Evolutionary conservation across 2,888 invertebrate genomes (phyloP).

Genomic region (Sphaerophoria rueppellii): DNA sequence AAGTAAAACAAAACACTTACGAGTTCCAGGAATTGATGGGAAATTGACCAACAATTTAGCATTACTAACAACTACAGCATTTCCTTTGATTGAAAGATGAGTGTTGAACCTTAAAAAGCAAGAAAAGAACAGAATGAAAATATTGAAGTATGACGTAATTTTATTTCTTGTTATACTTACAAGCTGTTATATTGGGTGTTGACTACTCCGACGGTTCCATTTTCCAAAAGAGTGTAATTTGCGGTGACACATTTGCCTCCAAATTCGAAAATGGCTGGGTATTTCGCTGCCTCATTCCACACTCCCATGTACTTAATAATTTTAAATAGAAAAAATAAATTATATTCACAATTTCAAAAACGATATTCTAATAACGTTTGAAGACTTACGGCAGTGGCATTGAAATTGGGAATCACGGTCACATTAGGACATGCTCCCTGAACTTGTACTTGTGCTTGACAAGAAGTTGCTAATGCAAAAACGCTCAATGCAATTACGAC

Average conservation of each 20-base stretch:
- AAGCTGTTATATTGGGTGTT: constrained; percentile 28
- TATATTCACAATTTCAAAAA: background rate
- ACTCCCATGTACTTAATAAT: constrained; percentile 57
- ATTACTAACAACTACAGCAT: constrained; percentile 37
- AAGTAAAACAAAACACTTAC: constrained; percentile 11
- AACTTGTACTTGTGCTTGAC: constrained; percentile 2
- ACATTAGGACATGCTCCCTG: constrained; percentile 44
- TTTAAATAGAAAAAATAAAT: background rate
- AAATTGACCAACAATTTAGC: constrained; percentile 57
- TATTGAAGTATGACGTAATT: background rate
- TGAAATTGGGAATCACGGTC: constrained; percentile 38
- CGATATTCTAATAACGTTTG: background rate
- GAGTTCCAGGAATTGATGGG: constrained; percentile 26
- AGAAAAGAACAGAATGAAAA: background rate
- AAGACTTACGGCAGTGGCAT: constrained; percentile 36
- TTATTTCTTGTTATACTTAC: constrained; percentile 28
- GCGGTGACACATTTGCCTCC: constrained; percentile 53
- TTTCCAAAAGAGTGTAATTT: constrained; percentile 36
- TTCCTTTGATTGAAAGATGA: constrained; percentile 36
- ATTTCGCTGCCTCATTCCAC: constrained; percentile 59
- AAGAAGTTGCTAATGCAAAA: background rate
- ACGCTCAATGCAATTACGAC: background rate
- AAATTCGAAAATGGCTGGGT: constrained; percentile 51
- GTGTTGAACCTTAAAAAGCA: background rate
- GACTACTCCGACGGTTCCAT: constrained; percentile 41